A percentile compares a stretch with the other conserved stretches of the same genome.
Evolutionary conservation across 1,140 invertebrate genomes (phyloP).

Genomic region (Drosophila ambigua): DNA sequence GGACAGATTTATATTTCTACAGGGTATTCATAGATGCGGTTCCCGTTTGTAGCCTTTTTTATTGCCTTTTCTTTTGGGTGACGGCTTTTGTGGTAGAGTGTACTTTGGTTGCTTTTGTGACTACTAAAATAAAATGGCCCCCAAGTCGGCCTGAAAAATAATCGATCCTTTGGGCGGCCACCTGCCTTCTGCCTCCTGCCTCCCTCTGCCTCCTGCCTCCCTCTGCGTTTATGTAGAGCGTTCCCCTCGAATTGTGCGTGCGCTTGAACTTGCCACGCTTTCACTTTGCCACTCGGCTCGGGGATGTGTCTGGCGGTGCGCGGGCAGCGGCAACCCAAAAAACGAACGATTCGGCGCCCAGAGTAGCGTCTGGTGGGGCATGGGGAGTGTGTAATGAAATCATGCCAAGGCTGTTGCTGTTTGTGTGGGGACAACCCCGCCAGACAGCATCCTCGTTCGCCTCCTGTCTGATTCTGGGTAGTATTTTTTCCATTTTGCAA

Average conservation of each 20-base stretch:
- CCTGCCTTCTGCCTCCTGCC: neutral
- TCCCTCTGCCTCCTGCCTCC: conserved; percentile 1
- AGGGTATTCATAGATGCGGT: too few species aligned
- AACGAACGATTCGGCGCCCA: conserved; percentile 14
- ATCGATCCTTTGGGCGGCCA: conserved; percentile 50
- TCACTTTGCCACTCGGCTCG: conserved; percentile 18
- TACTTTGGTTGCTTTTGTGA: conserved; percentile 38
- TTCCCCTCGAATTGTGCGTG: conserved; percentile 55
- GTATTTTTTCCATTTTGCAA: conserved; percentile 36
- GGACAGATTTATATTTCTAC: too few species aligned
- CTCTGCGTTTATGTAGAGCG: neutral
- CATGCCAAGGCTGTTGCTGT: conserved; percentile 71
- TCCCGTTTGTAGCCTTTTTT: too few species aligned
- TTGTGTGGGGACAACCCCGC: conserved; percentile 19
- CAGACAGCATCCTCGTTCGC: conserved; percentile 26
- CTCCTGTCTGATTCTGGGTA: conserved; percentile 6
- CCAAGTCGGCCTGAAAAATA: conserved; percentile 62
- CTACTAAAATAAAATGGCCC: conserved; percentile 61
- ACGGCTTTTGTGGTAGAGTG: neutral
- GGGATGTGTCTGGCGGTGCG: conserved; percentile 73
- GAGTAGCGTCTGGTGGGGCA: neutral
- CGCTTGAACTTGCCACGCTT: conserved; percentile 59
- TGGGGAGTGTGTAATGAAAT: conserved; percentile 68
- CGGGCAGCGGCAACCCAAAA: conserved; percentile 58
- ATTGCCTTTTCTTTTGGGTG: too few species aligned